phyloP scores from a whole-genome alignment of 2,888 invertebrate species.

The Trypoxylon attenuatum region DNA sequence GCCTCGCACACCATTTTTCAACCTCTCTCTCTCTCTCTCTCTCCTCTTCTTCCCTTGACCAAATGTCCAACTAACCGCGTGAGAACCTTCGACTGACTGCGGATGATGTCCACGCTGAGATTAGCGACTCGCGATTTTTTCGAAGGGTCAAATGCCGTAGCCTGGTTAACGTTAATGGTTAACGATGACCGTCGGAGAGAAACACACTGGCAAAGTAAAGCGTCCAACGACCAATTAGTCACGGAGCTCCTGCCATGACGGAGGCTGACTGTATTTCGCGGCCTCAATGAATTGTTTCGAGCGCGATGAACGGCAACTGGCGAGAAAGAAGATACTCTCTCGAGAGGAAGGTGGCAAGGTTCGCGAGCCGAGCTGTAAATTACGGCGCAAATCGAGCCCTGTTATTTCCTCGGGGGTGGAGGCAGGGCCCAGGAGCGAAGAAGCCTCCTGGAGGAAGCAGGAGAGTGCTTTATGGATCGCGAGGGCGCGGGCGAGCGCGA shows the following conservation, averaged over 20 bases:
- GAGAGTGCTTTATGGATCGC: constrained; percentile 48
- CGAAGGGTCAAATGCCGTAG: not conserved
- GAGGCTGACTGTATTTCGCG: too few species aligned
- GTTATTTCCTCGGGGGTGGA: constrained; percentile 40
- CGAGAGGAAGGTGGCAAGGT: too few species aligned
- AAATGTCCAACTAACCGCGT: constrained; percentile 36
- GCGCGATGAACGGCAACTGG: too few species aligned
- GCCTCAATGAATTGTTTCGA: too few species aligned
- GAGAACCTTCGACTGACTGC: too few species aligned
- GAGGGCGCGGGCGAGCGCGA: too few species aligned
- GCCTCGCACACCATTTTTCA: too few species aligned
- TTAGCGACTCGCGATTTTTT: too few species aligned
- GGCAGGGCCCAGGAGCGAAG: constrained; percentile 5
- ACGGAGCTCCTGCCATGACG: constrained; percentile 28
- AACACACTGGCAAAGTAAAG: constrained; percentile 40
- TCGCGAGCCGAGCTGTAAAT: constrained; percentile 45
- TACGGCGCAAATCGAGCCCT: constrained; percentile 47
- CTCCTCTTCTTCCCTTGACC: constrained; percentile 9
- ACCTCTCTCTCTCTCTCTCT: constrained; percentile 23
- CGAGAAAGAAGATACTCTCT: too few species aligned
- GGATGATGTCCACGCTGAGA: too few species aligned
- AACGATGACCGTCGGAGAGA: not conserved
- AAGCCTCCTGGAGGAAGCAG: not conserved
- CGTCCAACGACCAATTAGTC: constrained; percentile 46
- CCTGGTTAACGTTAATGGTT: not conserved